Base-by-base conservation (phyloP, 2,113 vertebrate species). In the Scomber japonicus region DNA sequence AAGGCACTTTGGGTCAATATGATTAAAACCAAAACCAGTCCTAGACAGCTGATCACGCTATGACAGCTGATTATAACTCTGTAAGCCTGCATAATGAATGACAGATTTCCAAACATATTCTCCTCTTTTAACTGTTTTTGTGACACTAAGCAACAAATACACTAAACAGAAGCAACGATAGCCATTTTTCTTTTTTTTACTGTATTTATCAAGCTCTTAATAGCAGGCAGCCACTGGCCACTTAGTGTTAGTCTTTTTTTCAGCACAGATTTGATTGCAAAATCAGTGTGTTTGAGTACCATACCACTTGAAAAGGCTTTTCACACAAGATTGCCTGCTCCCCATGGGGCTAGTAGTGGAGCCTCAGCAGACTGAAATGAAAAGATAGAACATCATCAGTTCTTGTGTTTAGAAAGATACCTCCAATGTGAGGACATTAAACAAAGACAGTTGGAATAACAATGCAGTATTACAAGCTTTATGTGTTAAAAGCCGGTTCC, bases 271-370 rank as follows among this genome's bases (percentile, higher is more conserved):
- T 70, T 81, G 19, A 57, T 70, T 79, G 75, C 60, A 40, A 57
- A 87, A 82, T 78, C 30, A 7, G 53, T 74, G 72, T 75, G 48
- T 83, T 69, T 89, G 80, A 78, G 70, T 59, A 69, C 70, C 49
- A 35, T 17, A 31, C 80, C 62, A 64, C 79, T 82, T 80, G 19
- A 87, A 88, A 88, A 79, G 56, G 64, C 50, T 77, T 89, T 86
- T 86, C 70, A 57, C 72, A 54, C 57, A 67, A 86, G 74, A 88
- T 61, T 75, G 68, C 40, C 75, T 61, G 46, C 68, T 85, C 71
- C 72, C 85, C 9, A 30, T 49, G 78, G 81, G 17, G 62, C 49
- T 73, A 50, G 13, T 48, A 21, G 21, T 53, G 27, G 55, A 81
- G 73, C 62, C 16, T 45, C 60, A 71, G 82, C 75, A 80, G n/a